These are phyloP conservation scores for Agrochola macilenta DNA, from an alignment of 2,888 invertebrate species.

Conservation along the genomic window DNA sequence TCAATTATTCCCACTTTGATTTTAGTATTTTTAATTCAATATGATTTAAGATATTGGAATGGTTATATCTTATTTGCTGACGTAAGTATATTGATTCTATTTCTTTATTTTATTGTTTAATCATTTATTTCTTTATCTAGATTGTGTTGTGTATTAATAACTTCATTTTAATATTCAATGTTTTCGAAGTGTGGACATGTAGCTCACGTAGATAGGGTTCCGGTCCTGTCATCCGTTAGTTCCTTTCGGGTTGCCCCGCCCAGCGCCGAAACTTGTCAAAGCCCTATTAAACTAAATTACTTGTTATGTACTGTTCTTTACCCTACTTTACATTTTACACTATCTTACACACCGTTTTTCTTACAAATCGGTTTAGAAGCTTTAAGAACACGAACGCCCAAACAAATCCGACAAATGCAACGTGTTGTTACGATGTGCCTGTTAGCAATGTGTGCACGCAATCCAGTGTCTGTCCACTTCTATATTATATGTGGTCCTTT, in stretches of 20 bases:
- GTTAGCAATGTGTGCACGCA: conserved; percentile 89
- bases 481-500: conserved; percentile 90
- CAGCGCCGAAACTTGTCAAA: conserved; percentile 86
- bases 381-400: conserved; percentile 80
- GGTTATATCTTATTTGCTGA: conserved; percentile 45
- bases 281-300: conserved; percentile 76
- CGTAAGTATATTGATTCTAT: conserved; percentile 52
- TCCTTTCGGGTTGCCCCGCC: conserved; percentile 88
- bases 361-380: conserved; percentile 72
- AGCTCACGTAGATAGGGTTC: conserved; percentile 84
- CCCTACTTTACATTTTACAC: conserved; percentile 84
- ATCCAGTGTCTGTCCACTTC: conserved; percentile 88
- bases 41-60: conserved; percentile 41
- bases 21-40: conserved; percentile 45
- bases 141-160: conserved; percentile 49
- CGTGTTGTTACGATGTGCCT: conserved; percentile 85
- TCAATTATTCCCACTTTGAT: conserved; percentile 35
- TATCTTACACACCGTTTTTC: conserved; percentile 78
- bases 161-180: conserved; percentile 58
- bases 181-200: conserved; percentile 86
- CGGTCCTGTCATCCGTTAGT: conserved; percentile 75
- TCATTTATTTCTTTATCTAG: conserved; percentile 38
- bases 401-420: conserved; percentile 75
- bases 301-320: conserved; percentile 79
- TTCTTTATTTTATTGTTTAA: conserved; percentile 36